Conservation (phyloP, 2,113 vertebrate genomes). For the Paradisaea rubra region DNA sequence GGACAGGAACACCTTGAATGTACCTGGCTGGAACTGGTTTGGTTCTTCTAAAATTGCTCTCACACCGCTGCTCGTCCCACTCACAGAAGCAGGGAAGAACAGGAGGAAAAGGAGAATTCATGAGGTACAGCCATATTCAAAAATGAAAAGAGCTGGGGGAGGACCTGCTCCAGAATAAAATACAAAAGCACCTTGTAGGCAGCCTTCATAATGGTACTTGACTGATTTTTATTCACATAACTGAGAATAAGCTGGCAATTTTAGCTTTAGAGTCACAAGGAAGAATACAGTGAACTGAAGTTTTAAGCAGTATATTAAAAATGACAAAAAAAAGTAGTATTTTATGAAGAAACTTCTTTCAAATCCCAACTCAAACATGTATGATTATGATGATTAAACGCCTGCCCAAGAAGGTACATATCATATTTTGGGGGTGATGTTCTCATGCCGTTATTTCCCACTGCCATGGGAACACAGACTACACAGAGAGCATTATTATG, state of each 20-base stretch:
- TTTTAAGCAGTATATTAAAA: background rate
- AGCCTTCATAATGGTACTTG: background rate
- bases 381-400: background rate
- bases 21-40: background rate
- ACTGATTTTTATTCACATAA: constrained; percentile 28
- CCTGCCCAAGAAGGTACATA: background rate
- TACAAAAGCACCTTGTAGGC: background rate
- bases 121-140: background rate
- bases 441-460: background rate
- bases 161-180: background rate
- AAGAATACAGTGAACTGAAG: background rate
- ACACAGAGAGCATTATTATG: background rate
- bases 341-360: background rate
- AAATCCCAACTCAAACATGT: background rate
- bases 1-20: rapidly evolving
- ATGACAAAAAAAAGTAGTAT: background rate
- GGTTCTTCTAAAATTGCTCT: background rate
- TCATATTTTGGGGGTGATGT: background rate
- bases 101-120: background rate
- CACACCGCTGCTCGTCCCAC: rapidly evolving
- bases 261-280: background rate
- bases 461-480: background rate
- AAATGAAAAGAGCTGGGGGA: background rate
- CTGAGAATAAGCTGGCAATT: constrained; percentile 14
- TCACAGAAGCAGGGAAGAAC: background rate